phyloP scores from a whole-genome alignment of 2,113 vertebrate species.

The Capreolus pygargus region DNA sequence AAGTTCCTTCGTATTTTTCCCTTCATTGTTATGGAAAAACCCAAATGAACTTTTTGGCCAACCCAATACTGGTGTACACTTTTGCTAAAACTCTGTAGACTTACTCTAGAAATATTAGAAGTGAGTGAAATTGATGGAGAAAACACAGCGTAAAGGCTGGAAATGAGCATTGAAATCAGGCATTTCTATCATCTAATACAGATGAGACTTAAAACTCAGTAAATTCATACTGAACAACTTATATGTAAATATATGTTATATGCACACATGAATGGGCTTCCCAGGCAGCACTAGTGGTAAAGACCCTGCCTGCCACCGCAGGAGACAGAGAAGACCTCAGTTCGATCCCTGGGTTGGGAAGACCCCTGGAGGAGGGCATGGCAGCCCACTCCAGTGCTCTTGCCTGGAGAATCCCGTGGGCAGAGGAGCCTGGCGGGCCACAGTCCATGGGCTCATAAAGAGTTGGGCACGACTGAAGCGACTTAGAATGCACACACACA shows the following conservation, averaged over 20 bases:
- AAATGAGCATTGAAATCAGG: not conserved
- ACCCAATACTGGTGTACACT: not conserved
- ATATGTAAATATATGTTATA: not conserved
- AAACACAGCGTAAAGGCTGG: not conserved
- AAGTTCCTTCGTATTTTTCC: not conserved
- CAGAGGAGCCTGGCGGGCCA: not conserved
- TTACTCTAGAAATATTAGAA: not conserved
- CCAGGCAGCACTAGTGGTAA: not conserved
- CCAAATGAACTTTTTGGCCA: not conserved
- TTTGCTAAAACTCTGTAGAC: not conserved
- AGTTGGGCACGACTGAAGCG: not conserved
- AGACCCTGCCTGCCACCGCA: accelerated
- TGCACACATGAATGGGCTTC: not conserved
- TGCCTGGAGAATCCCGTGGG: not conserved
- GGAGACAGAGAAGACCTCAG: not conserved
- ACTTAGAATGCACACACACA: not conserved
- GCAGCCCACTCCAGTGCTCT: not conserved
- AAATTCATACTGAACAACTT: not conserved
- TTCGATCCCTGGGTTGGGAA: not conserved
- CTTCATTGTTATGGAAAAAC: not conserved
- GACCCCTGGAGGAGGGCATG: not conserved
- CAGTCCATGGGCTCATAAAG: accelerated
- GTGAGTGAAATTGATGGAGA: not conserved
- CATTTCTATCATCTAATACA: not conserved
- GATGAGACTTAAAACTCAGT: not conserved